Percentiles rank a stretch among this genome's conserved stretches.
Conservation (phyloP, 1,140 invertebrate species). For the Centruroides sculpturatus region DNA sequence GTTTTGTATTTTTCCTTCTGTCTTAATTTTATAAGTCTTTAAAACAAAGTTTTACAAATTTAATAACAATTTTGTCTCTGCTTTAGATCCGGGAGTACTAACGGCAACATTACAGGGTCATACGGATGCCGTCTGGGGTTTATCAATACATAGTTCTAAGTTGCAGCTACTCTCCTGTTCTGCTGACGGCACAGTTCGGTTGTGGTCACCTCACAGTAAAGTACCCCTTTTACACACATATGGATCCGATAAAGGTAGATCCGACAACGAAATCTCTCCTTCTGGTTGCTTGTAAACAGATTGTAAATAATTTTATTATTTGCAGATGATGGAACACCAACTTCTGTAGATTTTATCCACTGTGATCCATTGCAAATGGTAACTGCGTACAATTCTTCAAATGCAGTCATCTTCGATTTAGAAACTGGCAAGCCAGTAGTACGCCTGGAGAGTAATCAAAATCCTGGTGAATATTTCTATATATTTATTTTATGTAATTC, state of each 20-base stretch:
- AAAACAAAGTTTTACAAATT: too few relatives aligned
- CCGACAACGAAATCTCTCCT: not conserved
- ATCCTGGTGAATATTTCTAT: conserved; percentile 2
- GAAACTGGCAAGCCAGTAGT: conserved; percentile 70
- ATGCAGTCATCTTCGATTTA: conserved; percentile 79
- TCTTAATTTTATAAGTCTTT: too few relatives aligned
- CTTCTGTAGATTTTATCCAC: conserved; percentile 86
- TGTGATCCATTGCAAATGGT: conserved; percentile 85
- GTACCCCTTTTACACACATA: conserved; percentile 69
- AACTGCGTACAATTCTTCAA: conserved; percentile 73
- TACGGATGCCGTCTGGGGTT: conserved; percentile 91
- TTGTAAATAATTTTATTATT: not conserved
- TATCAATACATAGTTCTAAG: conserved; percentile 62
- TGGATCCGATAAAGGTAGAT: conserved; percentile 52
- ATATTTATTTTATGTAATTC: not conserved
- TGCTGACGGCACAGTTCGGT: conserved; percentile 81
- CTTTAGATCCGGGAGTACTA: conserved; percentile 64
- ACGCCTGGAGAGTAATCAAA: conserved; percentile 43
- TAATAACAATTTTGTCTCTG: too few relatives aligned
- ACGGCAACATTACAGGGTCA: conserved; percentile 68
- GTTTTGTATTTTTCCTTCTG: too few relatives aligned
- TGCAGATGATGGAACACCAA: conserved; percentile 58
- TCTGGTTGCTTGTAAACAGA: too few relatives aligned
- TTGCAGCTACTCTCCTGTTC: conserved; percentile 77
- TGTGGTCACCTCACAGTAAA: conserved; percentile 71